Conservation (phyloP, 2,113 vertebrate species). For the Pollachius pollachius region DNA sequence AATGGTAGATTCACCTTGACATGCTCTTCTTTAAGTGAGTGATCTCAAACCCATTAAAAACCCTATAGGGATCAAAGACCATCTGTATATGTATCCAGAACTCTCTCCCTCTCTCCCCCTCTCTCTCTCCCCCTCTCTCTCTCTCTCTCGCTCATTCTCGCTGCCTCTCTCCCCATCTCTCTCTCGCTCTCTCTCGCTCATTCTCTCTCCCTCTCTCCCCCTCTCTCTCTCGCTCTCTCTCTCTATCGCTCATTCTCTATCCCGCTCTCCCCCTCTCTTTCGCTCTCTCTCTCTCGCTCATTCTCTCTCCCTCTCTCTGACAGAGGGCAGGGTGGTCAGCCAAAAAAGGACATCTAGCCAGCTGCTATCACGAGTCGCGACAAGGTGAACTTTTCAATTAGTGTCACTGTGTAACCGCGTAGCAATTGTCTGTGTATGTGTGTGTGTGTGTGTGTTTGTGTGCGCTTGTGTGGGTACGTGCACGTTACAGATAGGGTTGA, state of each 20-base stretch:
- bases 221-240: no score
- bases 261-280: background rate
- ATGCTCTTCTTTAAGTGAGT: background rate
- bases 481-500: background rate
- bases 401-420: background rate
- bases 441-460: background rate
- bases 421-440: background rate
- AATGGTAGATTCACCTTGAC: conserved; percentile 5
- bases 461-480: background rate
- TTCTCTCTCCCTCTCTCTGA: background rate
- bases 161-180: background rate
- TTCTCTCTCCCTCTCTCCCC: background rate
- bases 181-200: background rate
- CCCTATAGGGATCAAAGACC: conserved; percentile 25
- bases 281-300: conserved; percentile 2
- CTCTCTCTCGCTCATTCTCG: background rate
- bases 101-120: background rate
- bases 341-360: conserved; percentile 37
- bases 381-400: no score
- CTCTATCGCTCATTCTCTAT: no score
- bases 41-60: conserved; percentile 5
- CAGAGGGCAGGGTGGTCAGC: conserved; percentile 18
- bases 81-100: conserved; percentile 36
- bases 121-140: background rate
- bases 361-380: conserved; percentile 15